Base-by-base conservation (phyloP, 2,797 vertebrate genomes). In the Pteropus rufus region DNA sequence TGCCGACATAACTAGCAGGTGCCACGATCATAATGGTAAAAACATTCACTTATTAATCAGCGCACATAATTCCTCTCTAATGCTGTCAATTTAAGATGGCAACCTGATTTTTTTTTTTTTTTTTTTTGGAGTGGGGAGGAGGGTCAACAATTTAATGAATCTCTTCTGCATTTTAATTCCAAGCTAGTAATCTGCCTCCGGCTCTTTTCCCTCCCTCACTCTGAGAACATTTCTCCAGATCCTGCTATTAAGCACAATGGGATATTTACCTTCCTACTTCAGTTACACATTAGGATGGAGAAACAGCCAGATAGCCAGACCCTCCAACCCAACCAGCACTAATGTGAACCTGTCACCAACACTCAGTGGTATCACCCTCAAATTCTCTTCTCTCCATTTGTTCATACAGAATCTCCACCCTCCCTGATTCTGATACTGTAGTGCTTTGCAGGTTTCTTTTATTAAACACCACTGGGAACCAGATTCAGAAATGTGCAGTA, bases 71-170 rank as follows among this genome's bases (percentile, higher is more conserved):
- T 98, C 98, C 97, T 98, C 98, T 98, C 98, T 98, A 98, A 98
- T 98, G 98, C 98, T 98, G 98, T 98, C 98, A 98, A 98, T 98
- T 98, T 98, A 98, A 98, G 98, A 98, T 95, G 97, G 98, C 98
- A 98, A 98, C 98, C 98, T 97, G 98, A 98, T 97, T 98, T 98
- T 97, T 97, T 98, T 98, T 98, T 97, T 98, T 98, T 97, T 58
- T 91, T 83, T 88, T 93, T 95, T 95, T 92, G 70, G 96, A 97
- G 98, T 98, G 97, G 97, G 98, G 98, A 98, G 97, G 97, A 98
- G 98, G 98, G 98, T 98, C 98, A 98, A 98, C 97, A 98, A 98
- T 98, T 98, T 98, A 98, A 98, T 98, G 98, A 98, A 98, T 98
- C 98, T 98, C 12, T 97, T 98, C 98, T 98, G 98, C 98, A 98